These are phyloP conservation scores for Peromyscus aztecus DNA, from an alignment of 2,797 vertebrate genomes.

Conservation along the genomic window DNA sequence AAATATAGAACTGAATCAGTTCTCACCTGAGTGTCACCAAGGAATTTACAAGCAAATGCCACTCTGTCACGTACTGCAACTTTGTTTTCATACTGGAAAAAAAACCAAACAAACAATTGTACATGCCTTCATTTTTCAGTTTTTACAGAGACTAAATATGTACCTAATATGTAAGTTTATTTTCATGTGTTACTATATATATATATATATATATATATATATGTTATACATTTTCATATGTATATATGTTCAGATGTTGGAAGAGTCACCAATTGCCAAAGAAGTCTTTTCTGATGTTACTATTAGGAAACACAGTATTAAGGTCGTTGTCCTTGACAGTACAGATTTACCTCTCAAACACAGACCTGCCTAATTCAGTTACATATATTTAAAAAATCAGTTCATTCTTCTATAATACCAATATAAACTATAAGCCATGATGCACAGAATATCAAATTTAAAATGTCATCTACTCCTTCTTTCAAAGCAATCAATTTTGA, in stretches of 20 bases:
- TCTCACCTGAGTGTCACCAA: conserved; percentile 95
- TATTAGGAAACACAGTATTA: neutral
- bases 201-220: neutral
- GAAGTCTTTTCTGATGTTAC: neutral
- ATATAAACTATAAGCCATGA: conserved; percentile 53
- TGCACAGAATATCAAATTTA: conserved; percentile 10
- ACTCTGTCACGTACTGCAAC: conserved; percentile 97
- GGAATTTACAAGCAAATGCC: conserved; percentile 98
- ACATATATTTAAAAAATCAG: neutral
- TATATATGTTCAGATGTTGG: neutral
- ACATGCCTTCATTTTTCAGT: neutral
- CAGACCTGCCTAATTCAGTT: conserved; percentile 3
- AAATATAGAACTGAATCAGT: conserved; percentile 40
- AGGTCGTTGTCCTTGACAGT: neutral
- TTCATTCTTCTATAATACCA: neutral
- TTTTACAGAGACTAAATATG: conserved; percentile 33
- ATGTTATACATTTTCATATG: conserved; percentile 50
- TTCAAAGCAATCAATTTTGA: conserved; percentile 56
- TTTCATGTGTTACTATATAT: conserved; percentile 28
- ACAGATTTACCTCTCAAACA: conserved; percentile 44
- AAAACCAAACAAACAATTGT: neutral
- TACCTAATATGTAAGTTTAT: neutral
- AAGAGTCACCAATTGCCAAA: conserved; percentile 22
- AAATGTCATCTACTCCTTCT: conserved; percentile 1
- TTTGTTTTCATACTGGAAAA: conserved; percentile 93